Evolutionary conservation across 2,797 vertebrate genomes (phyloP), one percentile per base, ranked within the genome.

Genomic region (Anabacerthia variegaticeps): DNA sequence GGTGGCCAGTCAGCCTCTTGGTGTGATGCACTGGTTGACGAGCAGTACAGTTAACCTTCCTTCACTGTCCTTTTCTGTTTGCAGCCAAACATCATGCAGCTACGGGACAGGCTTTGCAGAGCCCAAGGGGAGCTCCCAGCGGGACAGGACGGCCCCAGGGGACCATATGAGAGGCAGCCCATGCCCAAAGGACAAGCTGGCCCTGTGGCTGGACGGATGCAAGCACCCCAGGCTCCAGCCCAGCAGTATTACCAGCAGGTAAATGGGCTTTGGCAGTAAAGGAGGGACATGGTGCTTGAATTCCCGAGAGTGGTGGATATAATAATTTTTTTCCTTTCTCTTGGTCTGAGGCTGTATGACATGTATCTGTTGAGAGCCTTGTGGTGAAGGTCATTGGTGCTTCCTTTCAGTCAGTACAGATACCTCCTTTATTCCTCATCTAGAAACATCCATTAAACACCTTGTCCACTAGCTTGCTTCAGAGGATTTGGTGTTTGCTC

Each of bases 101-200:
- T 99, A 20, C 98, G 98, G 10, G 98, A 99, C 39, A 98, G 99
- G 85, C 98, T 99, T 36, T 98, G 97, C 87, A 98, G 97, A 96
- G 99, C 99, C 59, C 98, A 99, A 27, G 99, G 98, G 39, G 98
- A 98, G 75, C 98, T 97, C 43, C 34, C 91, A 1, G 58, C 46
- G 9, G 94, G 81, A 22, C 97, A 98, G 23, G 95, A 97, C 0
- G 44, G 93, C 39, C 59, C 97, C 5, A 97, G 82, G 36, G 85
- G 89, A 36, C 96, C 74, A 0, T 94, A 96, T 0, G 96, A 96
- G 49, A 96, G 94, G 46, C 97, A 96, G 28, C 97, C 93, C 7
- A 1, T 94, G 41, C 34, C 98, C 81, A 97, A 94, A 75, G 97
- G 94, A 83, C 95, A 27, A 46, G 83, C 95, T 55, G 97, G 85